Percentiles rank a stretch among this genome's conserved stretches.
These are phyloP conservation scores for Clepsis dumicolana DNA, from an alignment of 2,888 invertebrate genomes.

Conservation along the genomic window DNA sequence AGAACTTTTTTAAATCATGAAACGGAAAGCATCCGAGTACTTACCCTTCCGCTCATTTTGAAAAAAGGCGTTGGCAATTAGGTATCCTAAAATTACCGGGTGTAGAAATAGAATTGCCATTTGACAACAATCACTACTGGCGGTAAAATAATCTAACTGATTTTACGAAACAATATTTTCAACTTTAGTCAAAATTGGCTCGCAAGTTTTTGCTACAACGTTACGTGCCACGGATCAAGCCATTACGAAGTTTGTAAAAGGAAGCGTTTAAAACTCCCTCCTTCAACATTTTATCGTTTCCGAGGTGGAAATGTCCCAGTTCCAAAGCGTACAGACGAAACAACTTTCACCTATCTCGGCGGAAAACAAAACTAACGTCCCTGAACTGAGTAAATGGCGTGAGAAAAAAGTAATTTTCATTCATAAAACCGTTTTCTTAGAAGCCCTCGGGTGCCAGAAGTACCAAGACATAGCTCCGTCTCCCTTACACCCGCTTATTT, in stretches of 20 bases:
- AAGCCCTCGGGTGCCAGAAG: conserved; percentile 59
- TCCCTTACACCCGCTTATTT: conserved; percentile 71
- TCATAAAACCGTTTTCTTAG: conserved; percentile 83
- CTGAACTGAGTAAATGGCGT: conserved; percentile 77
- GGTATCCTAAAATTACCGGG: no score
- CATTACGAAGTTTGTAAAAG: conserved; percentile 8
- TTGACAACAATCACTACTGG: no score
- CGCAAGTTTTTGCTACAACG: not conserved
- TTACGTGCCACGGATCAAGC: conserved; percentile 2
- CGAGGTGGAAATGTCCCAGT: conserved; percentile 38
- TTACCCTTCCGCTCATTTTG: no score
- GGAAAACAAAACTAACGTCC: conserved; percentile 71
- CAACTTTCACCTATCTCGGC: conserved; percentile 73
- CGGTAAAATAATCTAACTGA: no score
- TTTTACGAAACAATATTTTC: no score
- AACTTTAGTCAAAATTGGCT: not conserved
- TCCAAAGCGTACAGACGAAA: conserved; percentile 52
- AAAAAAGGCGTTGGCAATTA: no score
- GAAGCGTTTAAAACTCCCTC: conserved; percentile 16
- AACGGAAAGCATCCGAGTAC: no score
- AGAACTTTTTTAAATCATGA: not conserved
- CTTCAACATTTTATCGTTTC: conserved; percentile 18
- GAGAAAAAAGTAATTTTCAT: conserved; percentile 84
- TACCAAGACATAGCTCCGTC: conserved; percentile 58
- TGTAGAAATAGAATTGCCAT: no score